Conservation (phyloP, 2,797 vertebrate species). For the Alectoris magna region DNA sequence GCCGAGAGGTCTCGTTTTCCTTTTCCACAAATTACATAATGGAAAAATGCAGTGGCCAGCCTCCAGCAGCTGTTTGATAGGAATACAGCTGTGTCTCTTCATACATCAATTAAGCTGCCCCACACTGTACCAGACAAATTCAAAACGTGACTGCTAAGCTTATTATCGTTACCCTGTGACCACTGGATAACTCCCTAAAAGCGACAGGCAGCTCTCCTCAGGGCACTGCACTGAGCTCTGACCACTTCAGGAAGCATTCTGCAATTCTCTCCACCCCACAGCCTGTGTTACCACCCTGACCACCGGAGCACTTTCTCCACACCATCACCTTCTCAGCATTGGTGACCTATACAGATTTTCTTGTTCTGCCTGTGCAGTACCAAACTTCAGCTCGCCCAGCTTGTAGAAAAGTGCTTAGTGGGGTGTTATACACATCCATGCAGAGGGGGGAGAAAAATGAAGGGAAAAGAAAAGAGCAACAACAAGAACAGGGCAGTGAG, state of each 20-base stretch:
- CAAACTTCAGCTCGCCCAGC: neutral
- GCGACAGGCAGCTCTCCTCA: neutral
- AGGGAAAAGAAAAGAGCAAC: neutral
- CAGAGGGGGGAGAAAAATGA: neutral
- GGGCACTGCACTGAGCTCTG: neutral
- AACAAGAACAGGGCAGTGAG: constrained; percentile 19
- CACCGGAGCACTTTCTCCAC: neutral
- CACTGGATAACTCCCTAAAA: neutral
- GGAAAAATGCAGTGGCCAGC: neutral
- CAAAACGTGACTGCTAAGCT: neutral
- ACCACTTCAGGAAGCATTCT: fast-evolving
- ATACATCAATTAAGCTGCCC: neutral
- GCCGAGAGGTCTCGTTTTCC: neutral
- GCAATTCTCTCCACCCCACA: neutral
- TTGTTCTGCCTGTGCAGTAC: neutral
- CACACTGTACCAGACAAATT: neutral
- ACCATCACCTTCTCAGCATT: neutral
- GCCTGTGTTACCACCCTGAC: neutral
- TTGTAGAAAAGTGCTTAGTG: neutral
- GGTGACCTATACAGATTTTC: neutral
- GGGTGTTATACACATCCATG: neutral
- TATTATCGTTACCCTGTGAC: neutral
- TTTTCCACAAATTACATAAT: constrained; percentile 8
- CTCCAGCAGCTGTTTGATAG: neutral
- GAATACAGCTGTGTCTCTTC: neutral